These are phyloP conservation scores for Epistrophella euchroma DNA, from an alignment of 2,888 invertebrate species.

Conservation along the genomic window DNA sequence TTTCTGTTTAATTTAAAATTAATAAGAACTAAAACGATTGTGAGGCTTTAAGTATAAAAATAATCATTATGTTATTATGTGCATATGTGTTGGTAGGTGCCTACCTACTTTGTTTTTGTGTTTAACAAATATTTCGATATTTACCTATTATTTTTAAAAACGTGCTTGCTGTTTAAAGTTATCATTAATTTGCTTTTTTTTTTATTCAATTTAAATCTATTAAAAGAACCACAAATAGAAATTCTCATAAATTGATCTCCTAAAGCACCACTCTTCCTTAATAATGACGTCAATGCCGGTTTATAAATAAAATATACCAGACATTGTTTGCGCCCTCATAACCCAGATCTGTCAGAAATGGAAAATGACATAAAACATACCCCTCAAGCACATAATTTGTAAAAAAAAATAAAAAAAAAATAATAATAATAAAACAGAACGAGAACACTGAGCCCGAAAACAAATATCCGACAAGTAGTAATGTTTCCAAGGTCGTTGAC, in stretches of 20 bases:
- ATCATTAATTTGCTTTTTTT: not conserved
- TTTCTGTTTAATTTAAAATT: no score
- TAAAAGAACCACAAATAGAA: not conserved
- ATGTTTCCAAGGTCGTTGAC: conserved; percentile 70
- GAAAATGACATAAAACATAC: conserved; percentile 70
- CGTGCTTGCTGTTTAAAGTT: not conserved
- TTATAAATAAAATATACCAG: conserved; percentile 11
- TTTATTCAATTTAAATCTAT: not conserved
- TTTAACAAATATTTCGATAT: no score
- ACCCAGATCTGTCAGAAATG: conserved; percentile 74
- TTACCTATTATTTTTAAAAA: not conserved
- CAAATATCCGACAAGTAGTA: conserved; percentile 60
- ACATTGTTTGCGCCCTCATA: conserved; percentile 57
- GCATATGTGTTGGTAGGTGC: no score
- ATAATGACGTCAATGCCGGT: conserved; percentile 24
- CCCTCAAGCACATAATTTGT: conserved; percentile 68
- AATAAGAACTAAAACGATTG: no score
- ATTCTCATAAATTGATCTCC: conserved; percentile 8
- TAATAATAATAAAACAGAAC: not conserved
- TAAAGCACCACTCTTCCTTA: not conserved
- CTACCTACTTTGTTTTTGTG: no score
- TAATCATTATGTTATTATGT: no score
- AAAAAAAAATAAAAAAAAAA: no score
- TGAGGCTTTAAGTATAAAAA: no score
- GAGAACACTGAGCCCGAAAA: conserved; percentile 22